Evolutionary conservation across 2,797 vertebrate genomes (phyloP), one percentile per base, ranked within the genome.

Genomic region (Rhynchonycteris naso): DNA sequence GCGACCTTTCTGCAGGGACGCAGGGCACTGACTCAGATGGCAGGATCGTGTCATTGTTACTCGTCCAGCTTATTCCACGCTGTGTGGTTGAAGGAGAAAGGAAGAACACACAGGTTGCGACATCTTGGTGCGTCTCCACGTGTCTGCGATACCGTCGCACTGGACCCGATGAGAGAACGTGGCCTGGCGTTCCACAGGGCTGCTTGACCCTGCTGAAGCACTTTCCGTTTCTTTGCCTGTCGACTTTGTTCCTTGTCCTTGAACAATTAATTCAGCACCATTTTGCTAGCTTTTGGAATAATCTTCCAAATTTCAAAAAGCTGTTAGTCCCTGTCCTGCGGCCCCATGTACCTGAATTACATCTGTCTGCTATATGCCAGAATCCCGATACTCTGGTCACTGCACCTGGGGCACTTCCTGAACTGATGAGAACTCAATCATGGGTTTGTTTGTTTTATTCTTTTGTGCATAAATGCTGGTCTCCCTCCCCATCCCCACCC

Each of bases 281-380:
- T 3, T 52, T 56, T 38, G 10, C 28, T 26, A 15, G 54, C 65
- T 61, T 88, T 88, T 16, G 33, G 24, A 74, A 30, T n/a, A n/a
- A 30, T 50, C 13, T 30, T 47, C 16, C 26, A 16, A 7, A 58
- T 58, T 56, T 43, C 38, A 13, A 33, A 13, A 33, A 65, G 24
- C n/a, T 72, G 4, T 43, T 7, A 12, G 26, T n/a, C 2, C 30
- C 16, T 58, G n/a, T 47, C 71, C 54, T 84, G 33, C 11, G 16
- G 43, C 43, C 7, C 71, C 11, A 7, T 47, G 47, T n/a, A 3
- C 18, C 24, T n/a, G 7, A 11, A 10, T 69, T 28, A 47, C 1
- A 4, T 47, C 9, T 24, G 10, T 35, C 18, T 6, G 2, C 6
- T 63, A 16, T 0, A 3, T 65, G n/a, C 26, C 7, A 38, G 2